These are phyloP conservation scores for Limnephilus marmoratus DNA, from an alignment of 2,888 invertebrate genomes.

Conservation along the genomic window DNA sequence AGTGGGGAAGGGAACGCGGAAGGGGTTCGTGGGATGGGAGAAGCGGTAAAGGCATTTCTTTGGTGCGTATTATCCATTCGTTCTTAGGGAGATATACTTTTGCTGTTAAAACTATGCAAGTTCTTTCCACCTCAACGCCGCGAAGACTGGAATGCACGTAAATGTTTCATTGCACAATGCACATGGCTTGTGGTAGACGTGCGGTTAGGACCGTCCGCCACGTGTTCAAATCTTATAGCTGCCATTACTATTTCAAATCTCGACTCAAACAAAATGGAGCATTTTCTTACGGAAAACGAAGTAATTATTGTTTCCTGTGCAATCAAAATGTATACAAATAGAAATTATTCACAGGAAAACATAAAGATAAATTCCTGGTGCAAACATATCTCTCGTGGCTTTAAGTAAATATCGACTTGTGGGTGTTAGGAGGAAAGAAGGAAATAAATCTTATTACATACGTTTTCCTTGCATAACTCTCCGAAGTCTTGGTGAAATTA, in stretches of 20 bases:
- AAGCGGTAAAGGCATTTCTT: too few species aligned
- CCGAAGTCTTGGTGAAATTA: too few species aligned
- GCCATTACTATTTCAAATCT: neutral
- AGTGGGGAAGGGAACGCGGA: too few species aligned
- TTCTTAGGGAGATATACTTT: too few species aligned
- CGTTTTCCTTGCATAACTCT: neutral
- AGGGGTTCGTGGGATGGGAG: too few species aligned
- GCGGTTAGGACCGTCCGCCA: neutral
- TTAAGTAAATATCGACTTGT: neutral
- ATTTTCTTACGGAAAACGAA: neutral
- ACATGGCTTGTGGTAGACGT: neutral
- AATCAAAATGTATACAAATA: neutral
- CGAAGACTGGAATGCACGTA: neutral
- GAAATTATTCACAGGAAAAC: neutral
- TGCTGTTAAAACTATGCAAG: too few species aligned
- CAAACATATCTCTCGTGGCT: neutral
- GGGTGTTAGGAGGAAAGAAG: neutral
- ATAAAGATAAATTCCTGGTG: neutral
- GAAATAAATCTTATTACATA: neutral
- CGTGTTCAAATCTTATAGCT: neutral
- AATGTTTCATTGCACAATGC: neutral
- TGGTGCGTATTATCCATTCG: too few species aligned
- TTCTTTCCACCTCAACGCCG: too few species aligned
- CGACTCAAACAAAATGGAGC: too few species aligned
- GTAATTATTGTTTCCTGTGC: neutral